phyloP scores from a whole-genome alignment of 2,113 vertebrate genomes.

The Noturus placidus region DNA sequence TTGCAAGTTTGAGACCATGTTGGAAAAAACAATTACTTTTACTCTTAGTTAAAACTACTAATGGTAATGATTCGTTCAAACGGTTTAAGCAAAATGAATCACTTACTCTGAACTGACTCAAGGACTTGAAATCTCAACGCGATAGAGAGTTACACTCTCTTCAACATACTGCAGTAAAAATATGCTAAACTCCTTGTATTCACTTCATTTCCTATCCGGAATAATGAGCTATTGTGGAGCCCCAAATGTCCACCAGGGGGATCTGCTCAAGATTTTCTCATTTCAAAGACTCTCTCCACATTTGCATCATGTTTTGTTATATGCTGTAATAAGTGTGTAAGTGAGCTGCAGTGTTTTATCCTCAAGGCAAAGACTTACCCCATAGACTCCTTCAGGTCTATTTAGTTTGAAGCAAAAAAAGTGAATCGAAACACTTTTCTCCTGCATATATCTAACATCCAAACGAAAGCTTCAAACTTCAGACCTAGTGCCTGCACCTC shows the following conservation, averaged over 20 bases:
- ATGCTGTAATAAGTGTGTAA: not conserved
- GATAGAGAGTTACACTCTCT: not conserved
- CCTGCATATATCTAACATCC: not conserved
- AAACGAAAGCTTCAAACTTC: conserved; percentile 11
- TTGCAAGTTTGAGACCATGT: no score
- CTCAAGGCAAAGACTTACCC: conserved; percentile 10
- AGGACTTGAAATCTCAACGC: not conserved
- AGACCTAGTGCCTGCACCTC: not conserved
- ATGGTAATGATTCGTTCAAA: not conserved
- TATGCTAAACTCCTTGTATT: not conserved
- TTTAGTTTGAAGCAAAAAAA: conserved; percentile 15
- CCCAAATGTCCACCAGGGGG: not conserved
- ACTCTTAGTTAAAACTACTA: not conserved
- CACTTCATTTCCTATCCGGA: not conserved
- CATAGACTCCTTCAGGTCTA: not conserved
- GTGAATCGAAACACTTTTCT: not conserved
- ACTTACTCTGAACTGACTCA: not conserved
- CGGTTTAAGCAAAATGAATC: not conserved
- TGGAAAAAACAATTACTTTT: no score
- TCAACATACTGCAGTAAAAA: not conserved
- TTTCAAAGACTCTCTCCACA: not conserved
- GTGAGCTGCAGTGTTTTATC: conserved; percentile 11
- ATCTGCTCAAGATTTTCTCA: not conserved
- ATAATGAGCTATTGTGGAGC: not conserved
- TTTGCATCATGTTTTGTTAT: conserved; percentile 11